Conservation (phyloP, 2,888 invertebrate species). For the Adelognathus sp. region DNA sequence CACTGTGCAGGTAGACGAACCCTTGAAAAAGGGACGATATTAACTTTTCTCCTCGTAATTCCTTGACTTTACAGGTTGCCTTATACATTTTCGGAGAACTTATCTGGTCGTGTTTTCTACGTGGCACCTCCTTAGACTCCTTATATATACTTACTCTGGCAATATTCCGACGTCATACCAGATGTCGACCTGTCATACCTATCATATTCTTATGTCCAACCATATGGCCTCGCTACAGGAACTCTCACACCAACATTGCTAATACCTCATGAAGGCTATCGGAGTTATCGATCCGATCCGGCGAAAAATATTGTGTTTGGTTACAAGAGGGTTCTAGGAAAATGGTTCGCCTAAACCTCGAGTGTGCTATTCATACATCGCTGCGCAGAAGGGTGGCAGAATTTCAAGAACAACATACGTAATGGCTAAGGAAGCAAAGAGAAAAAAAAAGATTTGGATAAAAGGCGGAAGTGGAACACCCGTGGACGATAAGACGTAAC, state of each 20-base stretch:
- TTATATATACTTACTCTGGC: too few species aligned
- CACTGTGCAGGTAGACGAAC: too few species aligned
- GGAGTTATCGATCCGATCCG: background rate
- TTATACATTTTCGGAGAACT: too few species aligned
- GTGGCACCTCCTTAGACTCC: too few species aligned
- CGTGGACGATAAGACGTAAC: background rate
- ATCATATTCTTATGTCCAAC: background rate
- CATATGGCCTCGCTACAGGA: background rate
- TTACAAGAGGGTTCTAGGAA: slow-evolving; percentile 15
- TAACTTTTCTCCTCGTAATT: too few species aligned
- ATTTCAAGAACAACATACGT: background rate
- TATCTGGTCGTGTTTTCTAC: too few species aligned
- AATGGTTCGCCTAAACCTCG: background rate
- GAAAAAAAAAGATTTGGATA: slow-evolving; percentile 43
- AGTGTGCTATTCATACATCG: background rate
- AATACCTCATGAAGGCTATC: background rate
- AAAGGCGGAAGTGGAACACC: slow-evolving; percentile 3
- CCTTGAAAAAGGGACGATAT: too few species aligned
- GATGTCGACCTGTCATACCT: background rate
- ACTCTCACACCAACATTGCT: background rate
- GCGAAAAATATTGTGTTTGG: slow-evolving; percentile 58
- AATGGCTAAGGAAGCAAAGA: background rate
- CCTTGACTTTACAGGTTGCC: too few species aligned
- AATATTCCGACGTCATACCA: background rate
- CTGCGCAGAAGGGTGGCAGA: background rate